Evolutionary conservation across 2,113 vertebrate genomes (phyloP).

Genomic region (Xenus cinereus): DNA sequence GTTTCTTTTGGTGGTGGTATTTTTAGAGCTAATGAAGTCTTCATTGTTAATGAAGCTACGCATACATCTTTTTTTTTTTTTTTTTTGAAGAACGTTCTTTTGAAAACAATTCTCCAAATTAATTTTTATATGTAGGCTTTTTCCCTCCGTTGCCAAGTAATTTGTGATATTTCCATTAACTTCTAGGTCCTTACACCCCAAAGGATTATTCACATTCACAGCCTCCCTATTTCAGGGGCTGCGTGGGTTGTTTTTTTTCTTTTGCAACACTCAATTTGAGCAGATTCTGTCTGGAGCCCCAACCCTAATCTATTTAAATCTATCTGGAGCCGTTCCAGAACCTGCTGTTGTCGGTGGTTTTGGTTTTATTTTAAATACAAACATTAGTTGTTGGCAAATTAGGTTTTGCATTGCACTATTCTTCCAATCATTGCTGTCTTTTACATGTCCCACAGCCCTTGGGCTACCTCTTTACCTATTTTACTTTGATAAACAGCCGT

Average conservation of each 20-base stretch:
- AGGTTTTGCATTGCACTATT: not conserved
- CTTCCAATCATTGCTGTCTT: not conserved
- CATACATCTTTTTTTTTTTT: not conserved
- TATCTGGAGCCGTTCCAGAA: not conserved
- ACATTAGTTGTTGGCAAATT: not conserved
- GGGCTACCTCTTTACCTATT: not conserved
- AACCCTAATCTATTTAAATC: not conserved
- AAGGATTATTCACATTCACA: not conserved
- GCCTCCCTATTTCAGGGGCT: not conserved
- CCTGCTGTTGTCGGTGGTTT: not conserved
- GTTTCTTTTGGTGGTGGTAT: not conserved
- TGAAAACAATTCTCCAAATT: not conserved
- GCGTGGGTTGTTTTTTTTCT: not conserved
- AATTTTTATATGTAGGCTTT: not conserved
- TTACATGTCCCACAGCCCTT: not conserved
- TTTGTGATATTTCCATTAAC: not conserved
- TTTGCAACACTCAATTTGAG: not conserved
- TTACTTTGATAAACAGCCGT: not conserved
- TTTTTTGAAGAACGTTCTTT: not conserved
- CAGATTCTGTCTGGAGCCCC: not conserved
- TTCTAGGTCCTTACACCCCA: not conserved
- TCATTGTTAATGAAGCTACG: not conserved
- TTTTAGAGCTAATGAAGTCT: not conserved
- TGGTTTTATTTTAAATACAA: not conserved
- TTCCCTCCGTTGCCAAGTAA: not conserved